A percentile compares a stretch with the other conserved stretches of the same genome.
These are phyloP conservation scores for Uromys caudimaculatus DNA, from an alignment of 2,797 vertebrate species.

Conservation along the genomic window DNA sequence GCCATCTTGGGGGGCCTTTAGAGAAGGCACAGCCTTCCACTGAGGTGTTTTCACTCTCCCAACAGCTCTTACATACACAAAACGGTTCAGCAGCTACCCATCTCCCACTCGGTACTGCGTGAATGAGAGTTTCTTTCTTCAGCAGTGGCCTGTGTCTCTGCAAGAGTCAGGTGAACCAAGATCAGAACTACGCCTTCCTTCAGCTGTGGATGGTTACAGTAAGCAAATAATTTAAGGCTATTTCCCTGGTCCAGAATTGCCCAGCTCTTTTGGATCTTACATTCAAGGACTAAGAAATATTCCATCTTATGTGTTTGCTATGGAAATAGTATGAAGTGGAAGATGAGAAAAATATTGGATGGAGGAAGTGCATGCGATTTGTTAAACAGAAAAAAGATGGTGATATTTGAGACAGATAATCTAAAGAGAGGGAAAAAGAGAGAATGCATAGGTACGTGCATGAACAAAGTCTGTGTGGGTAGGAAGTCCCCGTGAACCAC, in stretches of 20 bases:
- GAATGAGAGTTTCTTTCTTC: not conserved
- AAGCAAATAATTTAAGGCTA: not conserved
- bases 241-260: not conserved
- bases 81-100: not conserved
- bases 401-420: not conserved
- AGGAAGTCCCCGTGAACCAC: not conserved
- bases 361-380: not conserved
- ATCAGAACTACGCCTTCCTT: not conserved
- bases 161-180: not conserved
- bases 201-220: not conserved
- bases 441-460: not conserved
- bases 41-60: not conserved
- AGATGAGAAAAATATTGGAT: not conserved
- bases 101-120: not conserved
- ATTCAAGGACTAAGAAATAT: not conserved
- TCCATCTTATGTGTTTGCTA: not conserved
- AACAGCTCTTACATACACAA: too few relatives aligned
- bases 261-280: not conserved
- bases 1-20: not conserved
- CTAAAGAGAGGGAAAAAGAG: not conserved
- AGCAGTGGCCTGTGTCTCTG: not conserved
- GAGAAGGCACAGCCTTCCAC: not conserved
- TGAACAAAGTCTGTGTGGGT: not conserved
- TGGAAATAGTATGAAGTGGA: not conserved
- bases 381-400: slow-evolving; percentile 20